Evolutionary conservation across 1,140 invertebrate species (phyloP), one percentile per base, ranked within the genome.

Genomic region (Orius laevigatus): DNA sequence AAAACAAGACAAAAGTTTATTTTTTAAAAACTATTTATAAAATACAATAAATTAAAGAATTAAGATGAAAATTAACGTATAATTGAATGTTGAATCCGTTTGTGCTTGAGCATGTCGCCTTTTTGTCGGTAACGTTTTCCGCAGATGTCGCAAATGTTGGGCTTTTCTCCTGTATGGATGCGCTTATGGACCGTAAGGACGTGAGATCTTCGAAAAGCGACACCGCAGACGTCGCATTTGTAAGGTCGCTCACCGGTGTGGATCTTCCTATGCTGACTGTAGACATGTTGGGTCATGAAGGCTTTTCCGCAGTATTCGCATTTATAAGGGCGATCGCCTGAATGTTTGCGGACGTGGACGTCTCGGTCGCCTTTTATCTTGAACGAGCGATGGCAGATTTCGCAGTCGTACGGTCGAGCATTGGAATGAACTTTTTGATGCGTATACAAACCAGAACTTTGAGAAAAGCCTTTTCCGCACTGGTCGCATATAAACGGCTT

Each of bases 111-210:
- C 39, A 40, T 20, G 38, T 55, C 56, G 25, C 53, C 50, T 48
- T 54, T 57, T 35, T 57, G 56, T 5, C 56, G 33, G 31, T 52
- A 57, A 5, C 78, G 60, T 55, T 79, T 77, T 0, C 70, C 70
- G 55, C 79, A 82, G 16, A 74, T 64, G 33, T 74, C 72, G 58
- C 79, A 82, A 35, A 73, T 68, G 55, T 75, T 80, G 4, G 76
- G 78, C 50, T 78, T 76, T 52, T 80, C 77, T 0, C 78, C 79
- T 0, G 77, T 80, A 57, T 82, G 79, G 36, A 57, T 57, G 15
- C 54, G 43, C 35, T 54, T 58, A 43, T 60, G 57, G 15, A 56
- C 55, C 12, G 53, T 56, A 4, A 58, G 46, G 10, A 58, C 51
- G 49, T 59, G 58, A 43, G 59, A 58, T 3, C 56, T 25, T 38